Conservation (phyloP, 2,113 vertebrate species). For the Myotis davidii region DNA sequence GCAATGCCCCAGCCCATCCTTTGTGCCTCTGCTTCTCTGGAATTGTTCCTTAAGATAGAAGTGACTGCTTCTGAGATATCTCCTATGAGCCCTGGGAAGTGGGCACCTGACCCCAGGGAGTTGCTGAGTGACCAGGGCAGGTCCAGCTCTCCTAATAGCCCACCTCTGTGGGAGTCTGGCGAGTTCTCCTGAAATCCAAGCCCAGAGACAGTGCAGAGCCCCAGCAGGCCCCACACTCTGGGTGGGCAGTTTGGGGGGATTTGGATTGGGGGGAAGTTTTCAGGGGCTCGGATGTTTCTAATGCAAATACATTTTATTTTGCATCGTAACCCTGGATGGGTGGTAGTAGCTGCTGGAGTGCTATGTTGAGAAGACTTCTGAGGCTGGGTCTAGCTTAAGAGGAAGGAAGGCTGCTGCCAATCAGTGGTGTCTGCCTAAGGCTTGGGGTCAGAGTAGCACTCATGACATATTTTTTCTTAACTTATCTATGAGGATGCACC, state of each 20-base stretch:
- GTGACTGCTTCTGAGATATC: neutral
- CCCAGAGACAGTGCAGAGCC: neutral
- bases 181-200: neutral
- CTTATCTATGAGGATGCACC: neutral
- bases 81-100: neutral
- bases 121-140: neutral
- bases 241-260: neutral
- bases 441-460: neutral
- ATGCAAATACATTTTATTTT: neutral
- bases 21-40: neutral
- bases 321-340: neutral
- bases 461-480: neutral
- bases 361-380: neutral
- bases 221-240: neutral
- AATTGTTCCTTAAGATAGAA: conserved; percentile 24
- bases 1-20: neutral
- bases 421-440: neutral
- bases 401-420: neutral
- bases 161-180: neutral
- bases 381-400: neutral
- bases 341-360: neutral
- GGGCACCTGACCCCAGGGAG: neutral
- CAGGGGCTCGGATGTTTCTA: conserved; percentile 8
- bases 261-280: neutral
- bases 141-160: neutral